Evolutionary conservation across 2,113 vertebrate species (phyloP).

Genomic region (Spheniscus mendiculus): DNA sequence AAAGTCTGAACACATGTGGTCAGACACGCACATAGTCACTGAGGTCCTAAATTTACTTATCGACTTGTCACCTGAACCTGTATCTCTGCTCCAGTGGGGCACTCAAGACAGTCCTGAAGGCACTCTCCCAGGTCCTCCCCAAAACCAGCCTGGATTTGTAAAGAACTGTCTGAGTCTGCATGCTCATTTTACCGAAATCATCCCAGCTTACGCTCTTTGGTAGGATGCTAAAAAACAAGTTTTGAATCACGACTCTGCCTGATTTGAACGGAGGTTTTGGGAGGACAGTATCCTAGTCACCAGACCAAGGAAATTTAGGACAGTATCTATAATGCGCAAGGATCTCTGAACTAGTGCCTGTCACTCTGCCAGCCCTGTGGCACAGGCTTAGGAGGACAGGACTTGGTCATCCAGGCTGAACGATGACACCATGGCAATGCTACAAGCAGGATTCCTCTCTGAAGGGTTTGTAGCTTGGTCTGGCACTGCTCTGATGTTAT

Average conservation of each 20-base stretch:
- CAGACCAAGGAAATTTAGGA: background rate
- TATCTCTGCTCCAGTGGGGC: background rate
- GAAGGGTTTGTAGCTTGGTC: background rate
- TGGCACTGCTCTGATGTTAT: background rate
- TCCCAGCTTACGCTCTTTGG: background rate
- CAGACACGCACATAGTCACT: background rate
- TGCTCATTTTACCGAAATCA: background rate
- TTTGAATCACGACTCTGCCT: background rate
- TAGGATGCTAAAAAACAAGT: background rate
- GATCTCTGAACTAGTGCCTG: background rate
- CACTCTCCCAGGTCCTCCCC: background rate
- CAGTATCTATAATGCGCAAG: background rate
- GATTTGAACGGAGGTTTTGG: background rate
- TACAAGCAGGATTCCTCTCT: background rate
- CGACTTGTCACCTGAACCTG: background rate
- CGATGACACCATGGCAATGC: background rate
- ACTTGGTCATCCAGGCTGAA: background rate
- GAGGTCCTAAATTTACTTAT: background rate
- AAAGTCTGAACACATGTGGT: background rate
- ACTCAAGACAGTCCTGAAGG: background rate
- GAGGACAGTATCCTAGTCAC: background rate
- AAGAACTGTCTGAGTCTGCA: background rate
- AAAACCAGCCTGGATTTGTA: background rate
- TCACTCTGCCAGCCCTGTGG: background rate
- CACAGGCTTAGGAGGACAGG: background rate